These are phyloP conservation scores for Sclerurus mexicanus DNA, from an alignment of 2,113 vertebrate species.

Conservation along the genomic window DNA sequence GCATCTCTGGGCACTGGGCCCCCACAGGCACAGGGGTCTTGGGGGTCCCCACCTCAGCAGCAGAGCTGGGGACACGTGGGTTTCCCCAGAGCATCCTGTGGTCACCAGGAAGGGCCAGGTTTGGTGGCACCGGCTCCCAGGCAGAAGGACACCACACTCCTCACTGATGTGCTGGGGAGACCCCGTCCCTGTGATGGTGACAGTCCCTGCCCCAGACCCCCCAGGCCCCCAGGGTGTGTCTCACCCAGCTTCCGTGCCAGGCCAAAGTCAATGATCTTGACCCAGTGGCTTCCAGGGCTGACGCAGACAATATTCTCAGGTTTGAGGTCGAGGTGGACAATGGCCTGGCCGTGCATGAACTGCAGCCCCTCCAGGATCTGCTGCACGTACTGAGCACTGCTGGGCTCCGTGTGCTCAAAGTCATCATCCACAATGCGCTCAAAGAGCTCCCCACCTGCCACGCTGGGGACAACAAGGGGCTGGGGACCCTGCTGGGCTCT, in stretches of 20 bases:
- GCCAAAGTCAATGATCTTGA: slow-evolving; percentile 90
- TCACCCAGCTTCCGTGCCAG: slow-evolving; percentile 82
- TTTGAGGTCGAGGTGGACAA: slow-evolving; percentile 87
- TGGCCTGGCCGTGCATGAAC: slow-evolving; percentile 80
- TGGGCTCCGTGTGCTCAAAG: slow-evolving; percentile 87
- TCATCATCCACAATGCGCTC: slow-evolving; percentile 81
- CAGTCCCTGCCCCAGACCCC: neutral
- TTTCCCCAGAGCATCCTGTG: accelerated
- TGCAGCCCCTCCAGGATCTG: slow-evolving; percentile 86
- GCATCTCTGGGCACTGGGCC: neutral
- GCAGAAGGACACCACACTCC: neutral
- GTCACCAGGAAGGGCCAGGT: neutral
- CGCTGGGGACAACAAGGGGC: slow-evolving; percentile 31
- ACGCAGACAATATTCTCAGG: slow-evolving; percentile 88
- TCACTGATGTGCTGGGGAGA: too few relatives aligned
- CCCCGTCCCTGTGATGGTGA: neutral
- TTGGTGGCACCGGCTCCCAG: neutral
- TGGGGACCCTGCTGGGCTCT: neutral
- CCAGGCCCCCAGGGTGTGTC: neutral
- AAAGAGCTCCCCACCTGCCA: slow-evolving; percentile 87
- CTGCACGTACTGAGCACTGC: slow-evolving; percentile 79
- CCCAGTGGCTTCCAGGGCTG: slow-evolving; percentile 67
- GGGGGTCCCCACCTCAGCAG: neutral
- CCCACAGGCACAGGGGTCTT: too few relatives aligned
- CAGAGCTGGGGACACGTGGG: neutral